Base-by-base conservation (phyloP, 2,888 invertebrate species). In the Hypena proboscidalis region DNA sequence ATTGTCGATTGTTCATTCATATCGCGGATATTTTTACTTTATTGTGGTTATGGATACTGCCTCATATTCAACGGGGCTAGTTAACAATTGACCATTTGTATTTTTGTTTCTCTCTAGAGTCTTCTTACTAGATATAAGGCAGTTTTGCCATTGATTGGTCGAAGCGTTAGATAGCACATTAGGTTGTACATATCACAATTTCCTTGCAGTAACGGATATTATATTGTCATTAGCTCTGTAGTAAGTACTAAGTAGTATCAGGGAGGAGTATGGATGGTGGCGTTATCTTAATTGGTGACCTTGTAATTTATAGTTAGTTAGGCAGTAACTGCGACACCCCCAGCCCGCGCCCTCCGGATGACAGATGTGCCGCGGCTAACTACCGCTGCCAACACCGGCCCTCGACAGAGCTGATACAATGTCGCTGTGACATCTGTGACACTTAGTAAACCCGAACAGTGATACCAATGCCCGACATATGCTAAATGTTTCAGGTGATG, bases 261-360 rank as follows among this genome's bases (percentile, higher is more conserved):
- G 17, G 17, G 5, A n/a, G n/a, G n/a, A n/a, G n/a, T n/a, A n/a
- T n/a, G n/a, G 3, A 8, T 17, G 25, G 17, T 10, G 31, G 58
- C 43, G 64, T 74, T 81, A 81, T 80, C 81, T 80, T 80, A 78
- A 80, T 79, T 78, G 69, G 71, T 70, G 72, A 74, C 71, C 74
- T 70, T 67, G 71, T 74, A 65, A 80, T 76, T 71, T 77, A 79
- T 73, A 72, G 75, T 70, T 70, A 70, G 71, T 71, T 70, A 72
- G 65, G 52, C 68, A 67, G 34, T 41, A 47, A 41, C 53, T 41
- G 35, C 27, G 22, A 27, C 23, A 27, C 20, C 29, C 4, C 2
- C 38, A 17, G 27, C 27, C 32, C 25, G 15, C 41, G 21, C 31
- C 25, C 17, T 29, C 11, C 8, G 15, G 10, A 11, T 52, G 48